Evolutionary conservation across 2,113 vertebrate genomes (phyloP).

Genomic region (Cheilinus undulatus): DNA sequence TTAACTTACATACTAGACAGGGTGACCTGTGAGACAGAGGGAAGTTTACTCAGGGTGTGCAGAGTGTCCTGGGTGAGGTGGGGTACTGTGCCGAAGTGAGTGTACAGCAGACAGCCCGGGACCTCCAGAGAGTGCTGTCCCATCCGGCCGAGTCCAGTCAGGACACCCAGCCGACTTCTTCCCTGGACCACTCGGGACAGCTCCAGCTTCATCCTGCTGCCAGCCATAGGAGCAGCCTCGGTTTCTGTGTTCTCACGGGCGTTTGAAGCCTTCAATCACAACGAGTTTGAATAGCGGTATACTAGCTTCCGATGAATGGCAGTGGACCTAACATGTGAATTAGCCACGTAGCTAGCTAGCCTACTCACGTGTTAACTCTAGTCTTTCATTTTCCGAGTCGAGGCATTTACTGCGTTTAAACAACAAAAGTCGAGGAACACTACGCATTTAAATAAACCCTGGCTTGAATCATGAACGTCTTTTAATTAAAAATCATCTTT

Average conservation of each 20-base stretch:
- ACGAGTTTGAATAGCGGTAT: neutral
- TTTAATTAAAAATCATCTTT: neutral
- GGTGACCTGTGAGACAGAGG: slow-evolving; percentile 87
- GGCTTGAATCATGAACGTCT: neutral
- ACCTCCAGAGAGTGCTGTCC: slow-evolving; percentile 83
- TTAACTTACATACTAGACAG: slow-evolving; percentile 88
- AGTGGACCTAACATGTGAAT: slow-evolving; percentile 15
- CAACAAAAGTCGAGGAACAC: neutral
- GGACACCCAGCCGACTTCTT: slow-evolving; percentile 87
- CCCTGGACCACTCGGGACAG: slow-evolving; percentile 84
- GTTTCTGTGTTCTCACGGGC: no score
- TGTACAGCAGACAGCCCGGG: slow-evolving; percentile 93
- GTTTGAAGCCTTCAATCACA: neutral
- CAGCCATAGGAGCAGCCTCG: slow-evolving; percentile 25
- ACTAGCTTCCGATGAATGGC: neutral
- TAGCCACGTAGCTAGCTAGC: slow-evolving; percentile 52
- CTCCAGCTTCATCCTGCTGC: slow-evolving; percentile 85
- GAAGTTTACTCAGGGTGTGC: slow-evolving; percentile 81
- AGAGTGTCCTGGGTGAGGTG: slow-evolving; percentile 92
- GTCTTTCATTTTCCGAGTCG: neutral
- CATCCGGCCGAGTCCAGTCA: slow-evolving; percentile 84
- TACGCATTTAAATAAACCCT: accelerated
- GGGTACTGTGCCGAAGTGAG: slow-evolving; percentile 88
- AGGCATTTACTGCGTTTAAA: neutral
- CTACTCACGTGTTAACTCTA: slow-evolving; percentile 14